Percentiles rank a stretch among this genome's conserved stretches.
Conservation (phyloP, 2,888 invertebrate species). For the Ditylenchus weischeri region DNA sequence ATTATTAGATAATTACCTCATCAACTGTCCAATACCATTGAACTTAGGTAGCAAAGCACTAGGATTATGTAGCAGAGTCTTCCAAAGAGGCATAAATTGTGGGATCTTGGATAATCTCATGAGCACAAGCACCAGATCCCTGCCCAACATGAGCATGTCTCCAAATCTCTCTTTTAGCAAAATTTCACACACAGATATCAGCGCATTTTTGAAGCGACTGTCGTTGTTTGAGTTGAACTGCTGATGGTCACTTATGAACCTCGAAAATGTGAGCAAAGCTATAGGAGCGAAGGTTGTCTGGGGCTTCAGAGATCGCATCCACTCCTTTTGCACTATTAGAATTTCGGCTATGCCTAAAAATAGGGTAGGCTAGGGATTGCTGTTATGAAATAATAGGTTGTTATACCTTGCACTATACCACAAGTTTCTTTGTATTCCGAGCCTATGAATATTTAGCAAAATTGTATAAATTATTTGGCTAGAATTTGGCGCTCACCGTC, state of each 20-base stretch:
- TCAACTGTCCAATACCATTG: slow-evolving; percentile 7
- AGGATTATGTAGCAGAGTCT: slow-evolving; percentile 32
- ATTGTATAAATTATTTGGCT: neutral
- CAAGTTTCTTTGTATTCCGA: slow-evolving; percentile 28
- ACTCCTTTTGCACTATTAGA: slow-evolving; percentile 27
- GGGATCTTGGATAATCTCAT: slow-evolving; percentile 37
- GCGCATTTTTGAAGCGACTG: slow-evolving; percentile 15
- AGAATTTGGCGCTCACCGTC: slow-evolving; percentile 20
- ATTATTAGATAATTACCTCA: neutral
- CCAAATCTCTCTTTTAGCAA: slow-evolving; percentile 25
- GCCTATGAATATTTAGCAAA: slow-evolving; percentile 12
- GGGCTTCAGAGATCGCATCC: slow-evolving; percentile 28
- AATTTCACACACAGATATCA: slow-evolving; percentile 23
- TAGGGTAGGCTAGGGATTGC: too few species aligned
- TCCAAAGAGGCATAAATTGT: slow-evolving; percentile 41
- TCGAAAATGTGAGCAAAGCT: slow-evolving; percentile 27
- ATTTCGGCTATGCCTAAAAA: slow-evolving; percentile 20
- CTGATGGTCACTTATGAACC: slow-evolving; percentile 28
- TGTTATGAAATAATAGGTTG: too few species aligned
- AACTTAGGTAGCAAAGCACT: slow-evolving; percentile 18
- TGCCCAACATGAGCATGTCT: slow-evolving; percentile 37
- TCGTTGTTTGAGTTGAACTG: slow-evolving; percentile 14
- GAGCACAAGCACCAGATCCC: slow-evolving; percentile 41
- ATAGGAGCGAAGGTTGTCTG: slow-evolving; percentile 21
- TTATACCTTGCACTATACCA: slow-evolving; percentile 7